Conservation (phyloP, 2,888 invertebrate species). For the Hecatera dysodea region DNA sequence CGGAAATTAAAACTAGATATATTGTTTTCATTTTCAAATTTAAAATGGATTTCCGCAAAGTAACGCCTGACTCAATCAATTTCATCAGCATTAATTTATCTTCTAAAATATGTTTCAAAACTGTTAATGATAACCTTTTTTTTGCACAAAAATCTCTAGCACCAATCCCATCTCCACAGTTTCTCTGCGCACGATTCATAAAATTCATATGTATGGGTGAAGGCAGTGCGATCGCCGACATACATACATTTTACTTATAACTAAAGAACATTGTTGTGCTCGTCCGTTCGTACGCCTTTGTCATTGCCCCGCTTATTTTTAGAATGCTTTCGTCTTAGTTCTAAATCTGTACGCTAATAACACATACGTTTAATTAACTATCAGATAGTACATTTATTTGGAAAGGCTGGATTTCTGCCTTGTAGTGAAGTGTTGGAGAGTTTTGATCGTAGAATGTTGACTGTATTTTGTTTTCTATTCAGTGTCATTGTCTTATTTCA, state of each 20-base stretch:
- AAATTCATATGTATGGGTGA: slow-evolving; percentile 89
- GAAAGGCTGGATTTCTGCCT: slow-evolving; percentile 10
- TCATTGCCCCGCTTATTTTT: slow-evolving; percentile 66
- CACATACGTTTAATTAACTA: slow-evolving; percentile 57
- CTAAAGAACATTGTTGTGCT: slow-evolving; percentile 82
- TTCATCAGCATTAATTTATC: too few relatives aligned
- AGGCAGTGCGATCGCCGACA: slow-evolving; percentile 81
- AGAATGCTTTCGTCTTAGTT: slow-evolving; percentile 53
- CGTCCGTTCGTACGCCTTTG: slow-evolving; percentile 65
- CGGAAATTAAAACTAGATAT: too few relatives aligned
- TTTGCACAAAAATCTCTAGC: slow-evolving; percentile 19
- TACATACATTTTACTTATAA: slow-evolving; percentile 86
- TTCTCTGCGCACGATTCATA: slow-evolving; percentile 80
- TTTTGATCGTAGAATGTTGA: background rate
- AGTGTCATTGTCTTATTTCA: background rate
- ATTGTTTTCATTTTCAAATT: too few relatives aligned
- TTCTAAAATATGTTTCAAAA: too few relatives aligned
- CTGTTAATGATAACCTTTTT: background rate
- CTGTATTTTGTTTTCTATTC: background rate
- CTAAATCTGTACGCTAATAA: slow-evolving; percentile 59
- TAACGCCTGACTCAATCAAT: too few relatives aligned
- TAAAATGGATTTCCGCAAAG: too few relatives aligned
- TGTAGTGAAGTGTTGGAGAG: background rate
- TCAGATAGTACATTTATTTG: slow-evolving; percentile 23
- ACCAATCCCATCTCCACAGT: slow-evolving; percentile 71